Conservation (phyloP, 2,888 invertebrate genomes). For the Lepetodrilus schrolli region DNA sequence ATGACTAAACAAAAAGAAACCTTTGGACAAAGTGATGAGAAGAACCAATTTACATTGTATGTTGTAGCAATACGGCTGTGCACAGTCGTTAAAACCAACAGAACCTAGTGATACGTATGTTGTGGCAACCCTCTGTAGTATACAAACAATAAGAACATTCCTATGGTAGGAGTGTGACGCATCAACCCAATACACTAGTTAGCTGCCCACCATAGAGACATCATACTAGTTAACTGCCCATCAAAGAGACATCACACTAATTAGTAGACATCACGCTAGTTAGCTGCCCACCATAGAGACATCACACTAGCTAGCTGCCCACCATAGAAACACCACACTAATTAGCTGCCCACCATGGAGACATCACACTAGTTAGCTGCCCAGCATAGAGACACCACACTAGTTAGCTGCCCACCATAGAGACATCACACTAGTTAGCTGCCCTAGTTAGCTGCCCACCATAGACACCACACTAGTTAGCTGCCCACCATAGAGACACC, state of each 20-base stretch:
- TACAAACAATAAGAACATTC: slow-evolving; percentile 8
- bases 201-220: neutral
- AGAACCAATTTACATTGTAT: too few species aligned
- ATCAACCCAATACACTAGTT: neutral
- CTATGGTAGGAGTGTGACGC: neutral
- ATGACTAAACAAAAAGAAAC: too few species aligned
- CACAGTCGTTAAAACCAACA: too few species aligned
- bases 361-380: too few species aligned
- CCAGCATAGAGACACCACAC: neutral
- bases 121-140: neutral
- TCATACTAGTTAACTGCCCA: neutral
- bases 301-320: too few species aligned
- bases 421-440: neutral
- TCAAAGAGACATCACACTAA: too few species aligned
- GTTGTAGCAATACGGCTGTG: too few species aligned
- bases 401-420: neutral
- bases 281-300: neutral
- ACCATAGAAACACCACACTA: neutral
- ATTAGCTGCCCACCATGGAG: neutral
- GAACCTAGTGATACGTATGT: too few species aligned
- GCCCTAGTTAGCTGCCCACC: neutral
- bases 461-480: neutral
- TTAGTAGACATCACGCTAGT: neutral
- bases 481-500: neutral
- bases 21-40: too few species aligned